Conservation (phyloP, 1,140 invertebrate genomes). For the Lepidurus couesii region DNA sequence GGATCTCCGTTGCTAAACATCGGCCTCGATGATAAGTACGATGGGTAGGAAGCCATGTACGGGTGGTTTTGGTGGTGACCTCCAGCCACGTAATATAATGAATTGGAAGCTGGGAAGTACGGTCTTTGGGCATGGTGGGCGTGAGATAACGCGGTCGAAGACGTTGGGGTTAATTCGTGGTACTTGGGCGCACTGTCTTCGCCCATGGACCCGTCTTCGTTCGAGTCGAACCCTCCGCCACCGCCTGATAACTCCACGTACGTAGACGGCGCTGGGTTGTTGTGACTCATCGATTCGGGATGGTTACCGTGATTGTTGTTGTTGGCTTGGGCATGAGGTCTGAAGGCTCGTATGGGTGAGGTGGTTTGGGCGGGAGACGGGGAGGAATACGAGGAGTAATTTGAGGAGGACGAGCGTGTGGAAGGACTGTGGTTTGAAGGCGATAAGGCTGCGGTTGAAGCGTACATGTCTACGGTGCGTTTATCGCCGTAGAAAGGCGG, state of each 20-base stretch:
- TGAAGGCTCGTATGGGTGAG: background rate
- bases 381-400: background rate
- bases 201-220: background rate
- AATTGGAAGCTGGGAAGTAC: background rate
- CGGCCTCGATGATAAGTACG: slow-evolving; percentile 9
- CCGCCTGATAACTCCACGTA: slow-evolving; percentile 16
- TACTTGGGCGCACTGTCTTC: slow-evolving; percentile 17
- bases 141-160: background rate
- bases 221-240: background rate
- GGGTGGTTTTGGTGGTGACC: slow-evolving; percentile 17
- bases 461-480: background rate
- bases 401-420: background rate
- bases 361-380: background rate
- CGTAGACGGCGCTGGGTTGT: background rate
- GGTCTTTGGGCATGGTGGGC: background rate
- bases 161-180: slow-evolving; percentile 9
- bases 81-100: slow-evolving; percentile 1
- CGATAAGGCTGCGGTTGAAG: background rate
- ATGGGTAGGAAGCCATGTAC: background rate
- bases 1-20: slow-evolving; percentile 14
- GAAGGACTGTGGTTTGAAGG: slow-evolving; percentile 7
- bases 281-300: background rate
- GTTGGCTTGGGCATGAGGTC: background rate
- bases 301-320: background rate
- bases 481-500: background rate